These are phyloP conservation scores for Gymnogyps californianus DNA, from an alignment of 2,113 vertebrate genomes.

Conservation along the genomic window DNA sequence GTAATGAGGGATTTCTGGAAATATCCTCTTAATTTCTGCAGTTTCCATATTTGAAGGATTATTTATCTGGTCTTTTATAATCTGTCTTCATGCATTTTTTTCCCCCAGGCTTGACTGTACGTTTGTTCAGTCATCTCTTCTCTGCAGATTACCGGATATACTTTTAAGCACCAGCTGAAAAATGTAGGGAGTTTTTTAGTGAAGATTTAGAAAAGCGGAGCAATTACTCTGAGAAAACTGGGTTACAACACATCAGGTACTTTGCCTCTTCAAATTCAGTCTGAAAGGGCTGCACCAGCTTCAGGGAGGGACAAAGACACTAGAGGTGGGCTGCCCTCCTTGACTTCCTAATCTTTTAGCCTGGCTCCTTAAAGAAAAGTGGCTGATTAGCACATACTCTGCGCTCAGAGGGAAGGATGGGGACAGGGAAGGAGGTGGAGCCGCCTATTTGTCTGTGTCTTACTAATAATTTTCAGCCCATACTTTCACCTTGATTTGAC, in stretches of 20 bases:
- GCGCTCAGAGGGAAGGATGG: not conserved
- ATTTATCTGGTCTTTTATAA: not conserved
- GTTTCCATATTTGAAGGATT: not conserved
- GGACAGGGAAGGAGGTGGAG: not conserved
- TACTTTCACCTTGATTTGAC: not conserved
- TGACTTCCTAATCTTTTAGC: not conserved
- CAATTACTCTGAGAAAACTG: not conserved
- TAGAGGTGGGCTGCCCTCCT: not conserved
- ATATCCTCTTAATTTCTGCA: not conserved
- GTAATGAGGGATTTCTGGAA: not conserved
- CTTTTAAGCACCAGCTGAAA: not conserved
- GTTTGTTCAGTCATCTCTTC: not conserved
- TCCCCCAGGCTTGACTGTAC: not conserved
- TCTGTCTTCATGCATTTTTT: not conserved
- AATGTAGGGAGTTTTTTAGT: not conserved
- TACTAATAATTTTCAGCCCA: not conserved
- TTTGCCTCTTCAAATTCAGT: not conserved
- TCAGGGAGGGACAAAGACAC: not conserved
- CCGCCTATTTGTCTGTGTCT: not conserved
- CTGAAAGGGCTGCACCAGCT: not conserved
- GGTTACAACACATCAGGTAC: not conserved
- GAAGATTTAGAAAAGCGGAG: not conserved
- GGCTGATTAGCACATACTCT: not conserved
- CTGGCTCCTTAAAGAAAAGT: not conserved
- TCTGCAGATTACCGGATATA: not conserved